These are phyloP conservation scores for Numenius phaeopus DNA, from an alignment of 2,797 vertebrate genomes.

Conservation along the genomic window DNA sequence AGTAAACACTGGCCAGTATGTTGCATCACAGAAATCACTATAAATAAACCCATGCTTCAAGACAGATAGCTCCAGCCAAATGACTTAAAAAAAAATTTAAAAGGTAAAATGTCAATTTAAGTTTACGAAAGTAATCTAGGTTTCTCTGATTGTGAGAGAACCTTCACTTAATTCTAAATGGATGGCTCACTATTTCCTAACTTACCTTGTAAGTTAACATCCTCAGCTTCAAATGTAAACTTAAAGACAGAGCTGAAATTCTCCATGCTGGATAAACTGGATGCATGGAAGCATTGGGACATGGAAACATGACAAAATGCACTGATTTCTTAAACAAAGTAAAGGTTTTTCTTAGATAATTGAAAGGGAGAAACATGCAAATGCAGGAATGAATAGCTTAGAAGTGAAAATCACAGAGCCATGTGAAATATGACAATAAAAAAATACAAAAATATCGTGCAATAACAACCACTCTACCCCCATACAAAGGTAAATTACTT, in stretches of 20 bases:
- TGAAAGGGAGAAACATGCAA: conserved; percentile 75
- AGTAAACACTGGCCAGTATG: not conserved
- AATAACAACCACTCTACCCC: conserved; percentile 42
- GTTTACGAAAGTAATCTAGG: conserved; percentile 43
- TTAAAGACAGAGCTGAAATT: conserved; percentile 85
- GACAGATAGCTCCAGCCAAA: not conserved
- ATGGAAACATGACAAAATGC: conserved; percentile 81
- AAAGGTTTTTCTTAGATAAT: conserved; percentile 72
- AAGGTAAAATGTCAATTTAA: not conserved
- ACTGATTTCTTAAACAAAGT: conserved; percentile 79
- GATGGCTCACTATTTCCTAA: conserved; percentile 65
- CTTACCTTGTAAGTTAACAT: conserved; percentile 82
- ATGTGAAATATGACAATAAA: conserved; percentile 54
- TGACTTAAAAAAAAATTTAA: not conserved
- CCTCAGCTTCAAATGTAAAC: conserved; percentile 81
- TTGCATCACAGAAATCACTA: not conserved
- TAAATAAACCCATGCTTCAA: not conserved
- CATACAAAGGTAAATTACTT: conserved; percentile 46
- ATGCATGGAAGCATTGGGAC: conserved; percentile 81
- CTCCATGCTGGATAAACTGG: conserved; percentile 82
- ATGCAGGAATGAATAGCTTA: conserved; percentile 66
- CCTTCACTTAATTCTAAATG: conserved; percentile 44
- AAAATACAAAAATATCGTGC: conserved; percentile 66
- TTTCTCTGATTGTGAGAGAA: conserved; percentile 15
- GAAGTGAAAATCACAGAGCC: conserved; percentile 58